These are phyloP conservation scores for Lepidurus packardi DNA, from an alignment of 1,140 invertebrate genomes.

Conservation along the genomic window DNA sequence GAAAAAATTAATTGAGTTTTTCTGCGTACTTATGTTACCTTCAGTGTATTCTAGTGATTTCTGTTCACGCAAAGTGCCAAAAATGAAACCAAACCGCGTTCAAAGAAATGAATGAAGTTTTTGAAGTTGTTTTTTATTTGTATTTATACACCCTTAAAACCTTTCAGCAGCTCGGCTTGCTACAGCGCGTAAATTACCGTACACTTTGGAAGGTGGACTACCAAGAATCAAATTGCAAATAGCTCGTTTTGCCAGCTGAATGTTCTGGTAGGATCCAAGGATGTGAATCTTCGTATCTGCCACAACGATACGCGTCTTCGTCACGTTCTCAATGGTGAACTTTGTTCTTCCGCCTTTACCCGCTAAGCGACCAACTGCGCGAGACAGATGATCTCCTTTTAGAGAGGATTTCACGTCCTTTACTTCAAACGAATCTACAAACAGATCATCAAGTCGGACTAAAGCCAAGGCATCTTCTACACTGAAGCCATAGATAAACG, in stretches of 20 bases:
- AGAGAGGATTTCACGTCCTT: conserved; percentile 89
- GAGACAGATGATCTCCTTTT: conserved; percentile 89
- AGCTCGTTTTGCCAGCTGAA: conserved; percentile 87
- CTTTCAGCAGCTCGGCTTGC: conserved; percentile 72
- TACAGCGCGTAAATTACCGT: conserved; percentile 82
- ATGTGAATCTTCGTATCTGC: conserved; percentile 97
- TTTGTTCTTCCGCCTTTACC: conserved; percentile 97
- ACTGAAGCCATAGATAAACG: conserved; percentile 94
- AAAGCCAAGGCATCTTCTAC: conserved; percentile 94
- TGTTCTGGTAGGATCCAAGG: conserved; percentile 95
- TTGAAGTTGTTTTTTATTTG: not conserved
- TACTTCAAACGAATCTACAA: conserved; percentile 94
- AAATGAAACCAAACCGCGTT: not conserved
- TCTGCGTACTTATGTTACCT: too few species aligned
- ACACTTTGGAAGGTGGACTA: conserved; percentile 90
- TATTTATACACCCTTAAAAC: conserved; percentile 51
- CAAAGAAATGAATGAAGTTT: not conserved
- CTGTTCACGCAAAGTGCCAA: too few species aligned
- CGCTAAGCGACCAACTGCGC: conserved; percentile 92
- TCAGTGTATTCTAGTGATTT: too few species aligned
- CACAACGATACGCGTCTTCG: conserved; percentile 95
- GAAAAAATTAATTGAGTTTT: too few species aligned
- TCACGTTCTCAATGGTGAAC: conserved; percentile 98
- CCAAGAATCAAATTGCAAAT: conserved; percentile 97
- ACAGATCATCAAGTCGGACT: conserved; percentile 91